phyloP scores from a whole-genome alignment of 2,797 vertebrate genomes.

The Alosa sapidissima region DNA sequence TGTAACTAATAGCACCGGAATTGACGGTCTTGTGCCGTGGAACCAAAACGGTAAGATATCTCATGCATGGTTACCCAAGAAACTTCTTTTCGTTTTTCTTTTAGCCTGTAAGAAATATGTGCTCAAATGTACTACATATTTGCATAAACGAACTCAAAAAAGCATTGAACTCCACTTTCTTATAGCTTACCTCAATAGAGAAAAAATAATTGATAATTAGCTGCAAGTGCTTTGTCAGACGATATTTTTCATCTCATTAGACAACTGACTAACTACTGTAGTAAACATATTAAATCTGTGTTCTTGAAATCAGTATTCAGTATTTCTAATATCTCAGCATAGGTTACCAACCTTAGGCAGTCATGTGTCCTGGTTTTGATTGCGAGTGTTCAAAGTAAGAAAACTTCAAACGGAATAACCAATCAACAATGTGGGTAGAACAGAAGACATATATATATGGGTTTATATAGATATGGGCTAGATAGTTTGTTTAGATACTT shows the following conservation, averaged over 20 bases:
- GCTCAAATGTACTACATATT: background rate
- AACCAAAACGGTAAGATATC: constrained; percentile 60
- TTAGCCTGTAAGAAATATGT: background rate
- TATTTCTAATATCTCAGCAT: background rate
- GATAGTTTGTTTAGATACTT: too few relatives aligned
- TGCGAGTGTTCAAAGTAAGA: background rate
- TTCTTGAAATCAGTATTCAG: too few relatives aligned
- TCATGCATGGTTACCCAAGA: background rate
- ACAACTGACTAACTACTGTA: background rate
- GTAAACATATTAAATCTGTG: background rate
- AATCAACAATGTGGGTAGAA: background rate
- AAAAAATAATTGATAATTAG: background rate
- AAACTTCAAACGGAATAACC: constrained; percentile 5
- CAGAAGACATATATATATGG: background rate
- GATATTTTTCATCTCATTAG: background rate
- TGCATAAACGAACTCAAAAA: background rate
- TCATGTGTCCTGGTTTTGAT: background rate
- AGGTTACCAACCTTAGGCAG: background rate
- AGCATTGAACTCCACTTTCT: background rate
- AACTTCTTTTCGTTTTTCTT: background rate
- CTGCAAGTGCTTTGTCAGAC: background rate
- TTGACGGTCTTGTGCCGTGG: constrained; percentile 55
- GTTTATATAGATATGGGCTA: too few relatives aligned
- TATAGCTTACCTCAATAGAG: background rate
- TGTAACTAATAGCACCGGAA: constrained; percentile 58